Conservation (phyloP, 2,888 invertebrate genomes). For the Tipula confusa region DNA sequence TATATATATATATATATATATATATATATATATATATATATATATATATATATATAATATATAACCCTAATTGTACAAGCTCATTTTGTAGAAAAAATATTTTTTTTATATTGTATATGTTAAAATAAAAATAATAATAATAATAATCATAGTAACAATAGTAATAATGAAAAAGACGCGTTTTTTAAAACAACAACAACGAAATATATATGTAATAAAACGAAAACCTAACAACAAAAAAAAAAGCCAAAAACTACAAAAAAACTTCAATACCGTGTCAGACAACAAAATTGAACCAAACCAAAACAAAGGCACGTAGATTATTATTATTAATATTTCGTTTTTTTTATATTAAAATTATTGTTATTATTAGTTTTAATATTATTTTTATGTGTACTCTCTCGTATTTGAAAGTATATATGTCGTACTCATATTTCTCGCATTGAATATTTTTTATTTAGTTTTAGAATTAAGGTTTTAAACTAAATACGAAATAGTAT, state of each 20-base stretch:
- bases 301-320: constrained; percentile 20
- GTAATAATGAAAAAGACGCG: constrained; percentile 1
- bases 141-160: constrained; percentile 3
- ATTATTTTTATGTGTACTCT: background rate
- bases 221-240: background rate
- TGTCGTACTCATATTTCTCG: background rate
- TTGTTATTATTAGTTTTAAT: background rate
- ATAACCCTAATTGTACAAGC: background rate
- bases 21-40: background rate
- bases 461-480: background rate
- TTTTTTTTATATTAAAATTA: background rate
- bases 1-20: background rate
- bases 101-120: background rate
- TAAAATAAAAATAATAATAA: background rate
- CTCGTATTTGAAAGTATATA: background rate
- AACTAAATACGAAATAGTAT: background rate
- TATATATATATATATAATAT: background rate
- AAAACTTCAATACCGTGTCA: constrained; percentile 14
- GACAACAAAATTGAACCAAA: constrained; percentile 13
- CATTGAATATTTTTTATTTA: too few relatives aligned
- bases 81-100: background rate
- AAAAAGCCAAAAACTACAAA: constrained; percentile 7
- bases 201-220: background rate
- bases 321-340: background rate
- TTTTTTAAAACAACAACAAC: background rate